These are phyloP conservation scores for Xenopus borealis DNA, from an alignment of 2,113 vertebrate species.

Conservation along the genomic window DNA sequence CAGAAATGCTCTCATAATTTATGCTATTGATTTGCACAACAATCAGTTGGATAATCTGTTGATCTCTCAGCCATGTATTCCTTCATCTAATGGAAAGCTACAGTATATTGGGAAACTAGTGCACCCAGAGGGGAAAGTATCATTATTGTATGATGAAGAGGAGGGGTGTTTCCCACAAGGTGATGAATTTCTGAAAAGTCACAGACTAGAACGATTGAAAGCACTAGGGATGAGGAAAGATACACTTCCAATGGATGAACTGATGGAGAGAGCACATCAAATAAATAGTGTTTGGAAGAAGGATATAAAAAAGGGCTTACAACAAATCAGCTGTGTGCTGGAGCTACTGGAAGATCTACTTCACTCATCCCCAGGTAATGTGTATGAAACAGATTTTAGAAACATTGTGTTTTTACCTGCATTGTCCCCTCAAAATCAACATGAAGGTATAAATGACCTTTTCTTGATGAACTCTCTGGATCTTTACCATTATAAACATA, in stretches of 20 bases:
- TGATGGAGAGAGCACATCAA: constrained; percentile 61
- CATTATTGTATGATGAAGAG: constrained; percentile 64
- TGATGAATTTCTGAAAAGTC: constrained; percentile 59
- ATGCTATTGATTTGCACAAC: constrained; percentile 69
- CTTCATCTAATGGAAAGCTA: constrained; percentile 59
- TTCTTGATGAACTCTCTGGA: constrained; percentile 47
- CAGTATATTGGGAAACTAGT: constrained; percentile 68
- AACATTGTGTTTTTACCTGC: constrained; percentile 69
- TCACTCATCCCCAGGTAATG: constrained; percentile 10
- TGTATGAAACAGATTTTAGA: constrained; percentile 56
- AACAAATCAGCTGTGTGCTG: constrained; percentile 61
- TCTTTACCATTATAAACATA: constrained; percentile 44
- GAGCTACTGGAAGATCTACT: constrained; percentile 57
- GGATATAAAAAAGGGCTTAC: constrained; percentile 54
- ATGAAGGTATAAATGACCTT: neutral
- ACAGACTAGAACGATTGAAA: constrained; percentile 62
- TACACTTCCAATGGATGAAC: constrained; percentile 59
- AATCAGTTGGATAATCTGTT: constrained; percentile 61
- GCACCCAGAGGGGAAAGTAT: constrained; percentile 64
- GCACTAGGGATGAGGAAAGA: constrained; percentile 72
- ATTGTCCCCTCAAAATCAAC: constrained; percentile 30
- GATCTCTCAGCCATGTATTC: constrained; percentile 65
- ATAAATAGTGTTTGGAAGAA: constrained; percentile 51
- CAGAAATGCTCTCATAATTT: constrained; percentile 66
- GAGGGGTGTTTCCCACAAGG: constrained; percentile 68